Evolutionary conservation across 1,140 invertebrate species (phyloP).

Genomic region (Drosophila lacteicornis): DNA sequence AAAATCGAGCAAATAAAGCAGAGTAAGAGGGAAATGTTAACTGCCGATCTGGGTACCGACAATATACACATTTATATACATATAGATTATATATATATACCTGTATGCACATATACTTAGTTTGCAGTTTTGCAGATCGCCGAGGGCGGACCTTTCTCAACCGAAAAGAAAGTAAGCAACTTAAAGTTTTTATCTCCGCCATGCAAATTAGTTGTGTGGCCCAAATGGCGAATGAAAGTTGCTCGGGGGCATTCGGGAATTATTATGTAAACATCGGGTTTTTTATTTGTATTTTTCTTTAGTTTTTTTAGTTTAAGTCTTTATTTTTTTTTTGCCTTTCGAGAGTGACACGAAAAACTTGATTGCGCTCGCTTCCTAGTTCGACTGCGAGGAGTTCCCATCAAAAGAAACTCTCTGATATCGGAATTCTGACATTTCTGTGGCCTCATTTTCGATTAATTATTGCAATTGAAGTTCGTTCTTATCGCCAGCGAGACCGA

Average conservation of each 20-base stretch:
- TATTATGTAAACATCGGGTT: conserved; percentile 62
- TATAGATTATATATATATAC: background rate
- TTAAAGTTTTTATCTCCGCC: conserved; percentile 15
- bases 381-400: background rate
- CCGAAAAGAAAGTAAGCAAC: conserved; percentile 71
- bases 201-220: conserved; percentile 35
- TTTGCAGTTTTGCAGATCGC: conserved; percentile 13
- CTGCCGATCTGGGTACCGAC: conserved; percentile 10
- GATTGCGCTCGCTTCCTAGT: conserved; percentile 29
- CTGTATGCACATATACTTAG: background rate
- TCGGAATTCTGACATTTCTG: background rate
- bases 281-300: conserved; percentile 15
- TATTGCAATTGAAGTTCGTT: conserved; percentile 46
- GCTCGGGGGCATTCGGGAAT: conserved; percentile 11
- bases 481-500: conserved; percentile 18
- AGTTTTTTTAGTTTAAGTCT: background rate
- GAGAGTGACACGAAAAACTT: conserved; percentile 22
- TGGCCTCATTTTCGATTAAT: background rate
- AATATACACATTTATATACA: background rate
- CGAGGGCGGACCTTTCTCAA: conserved; percentile 69
- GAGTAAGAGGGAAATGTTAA: conserved; percentile 38
- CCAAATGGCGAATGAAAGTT: conserved; percentile 56
- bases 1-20: conserved; percentile 26
- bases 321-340: conserved; percentile 15
- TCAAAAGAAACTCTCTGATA: conserved; percentile 12